Percentiles rank a stretch among this genome's conserved stretches.
These are phyloP conservation scores for Guaruba guarouba DNA, from an alignment of 2,113 vertebrate genomes.

Conservation along the genomic window DNA sequence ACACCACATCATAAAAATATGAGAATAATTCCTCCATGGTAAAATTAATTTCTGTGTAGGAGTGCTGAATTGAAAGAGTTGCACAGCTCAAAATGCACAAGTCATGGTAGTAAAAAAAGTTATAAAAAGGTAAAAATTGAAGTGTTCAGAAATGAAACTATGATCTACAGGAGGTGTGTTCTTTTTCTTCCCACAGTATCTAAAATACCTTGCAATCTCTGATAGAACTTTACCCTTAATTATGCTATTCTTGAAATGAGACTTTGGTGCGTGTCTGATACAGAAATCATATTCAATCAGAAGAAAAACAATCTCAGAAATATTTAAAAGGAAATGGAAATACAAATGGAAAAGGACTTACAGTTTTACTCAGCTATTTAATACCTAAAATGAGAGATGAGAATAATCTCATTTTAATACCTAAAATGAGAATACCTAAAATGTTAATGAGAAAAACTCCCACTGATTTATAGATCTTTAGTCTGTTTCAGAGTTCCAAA, in stretches of 20 bases:
- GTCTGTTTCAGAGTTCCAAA: neutral
- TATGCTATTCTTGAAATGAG: neutral
- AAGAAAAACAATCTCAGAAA: neutral
- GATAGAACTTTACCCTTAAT: neutral
- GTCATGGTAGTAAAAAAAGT: neutral
- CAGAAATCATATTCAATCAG: neutral
- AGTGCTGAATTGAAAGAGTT: neutral
- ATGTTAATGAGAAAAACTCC: neutral
- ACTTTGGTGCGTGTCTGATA: neutral
- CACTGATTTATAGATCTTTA: neutral
- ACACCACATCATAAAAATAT: neutral
- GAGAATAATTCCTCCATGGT: neutral
- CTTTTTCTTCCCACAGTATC: neutral
- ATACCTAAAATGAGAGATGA: neutral
- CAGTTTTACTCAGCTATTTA: neutral
- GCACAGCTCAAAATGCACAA: neutral
- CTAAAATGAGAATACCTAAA: neutral
- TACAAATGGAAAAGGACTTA: neutral
- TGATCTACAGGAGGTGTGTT: neutral
- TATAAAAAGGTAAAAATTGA: neutral
- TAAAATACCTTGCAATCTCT: neutral
- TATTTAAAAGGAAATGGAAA: neutral
- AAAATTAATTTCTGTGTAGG: neutral
- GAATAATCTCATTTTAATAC: neutral
- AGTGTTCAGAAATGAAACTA: neutral